Evolutionary conservation across 2,113 vertebrate species (phyloP).

Genomic region (Chelonoidis abingdonii): DNA sequence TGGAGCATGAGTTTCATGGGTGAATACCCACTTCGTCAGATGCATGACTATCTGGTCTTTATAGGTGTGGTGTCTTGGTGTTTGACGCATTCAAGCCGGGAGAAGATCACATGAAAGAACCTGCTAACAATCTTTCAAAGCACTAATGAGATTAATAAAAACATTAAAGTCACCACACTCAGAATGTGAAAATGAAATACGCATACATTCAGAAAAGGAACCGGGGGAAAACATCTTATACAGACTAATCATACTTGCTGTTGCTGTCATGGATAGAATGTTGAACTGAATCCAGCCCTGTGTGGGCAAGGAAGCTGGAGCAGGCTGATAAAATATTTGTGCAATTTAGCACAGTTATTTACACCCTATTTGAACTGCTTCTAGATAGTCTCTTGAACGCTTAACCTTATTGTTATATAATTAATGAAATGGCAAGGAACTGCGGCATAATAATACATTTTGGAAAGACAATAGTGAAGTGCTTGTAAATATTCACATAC

Average conservation of each 20-base stretch:
- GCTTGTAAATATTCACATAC: slow-evolving; percentile 39
- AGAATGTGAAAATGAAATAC: neutral
- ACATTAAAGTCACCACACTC: neutral
- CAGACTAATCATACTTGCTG: neutral
- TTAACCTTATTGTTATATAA: slow-evolving; percentile 19
- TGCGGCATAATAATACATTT: neutral
- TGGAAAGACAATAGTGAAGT: slow-evolving; percentile 40
- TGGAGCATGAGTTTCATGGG: too few relatives aligned
- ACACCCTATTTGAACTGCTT: slow-evolving; percentile 1
- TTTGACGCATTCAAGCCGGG: neutral
- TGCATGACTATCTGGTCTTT: neutral
- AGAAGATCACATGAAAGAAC: neutral
- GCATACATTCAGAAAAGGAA: neutral
- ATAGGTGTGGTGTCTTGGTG: accelerated
- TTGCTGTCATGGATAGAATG: neutral
- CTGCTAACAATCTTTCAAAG: neutral
- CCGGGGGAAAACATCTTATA: neutral
- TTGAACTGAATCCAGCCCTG: neutral
- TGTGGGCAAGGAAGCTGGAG: neutral
- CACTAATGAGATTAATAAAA: slow-evolving; percentile 42
- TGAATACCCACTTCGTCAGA: too few relatives aligned
- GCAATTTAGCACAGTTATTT: neutral
- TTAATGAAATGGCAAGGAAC: slow-evolving; percentile 25
- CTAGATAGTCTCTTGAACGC: neutral
- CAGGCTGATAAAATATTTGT: slow-evolving; percentile 41